Base-by-base conservation (phyloP, 2,888 invertebrate genomes). In the Apomyelois bistriatella region DNA sequence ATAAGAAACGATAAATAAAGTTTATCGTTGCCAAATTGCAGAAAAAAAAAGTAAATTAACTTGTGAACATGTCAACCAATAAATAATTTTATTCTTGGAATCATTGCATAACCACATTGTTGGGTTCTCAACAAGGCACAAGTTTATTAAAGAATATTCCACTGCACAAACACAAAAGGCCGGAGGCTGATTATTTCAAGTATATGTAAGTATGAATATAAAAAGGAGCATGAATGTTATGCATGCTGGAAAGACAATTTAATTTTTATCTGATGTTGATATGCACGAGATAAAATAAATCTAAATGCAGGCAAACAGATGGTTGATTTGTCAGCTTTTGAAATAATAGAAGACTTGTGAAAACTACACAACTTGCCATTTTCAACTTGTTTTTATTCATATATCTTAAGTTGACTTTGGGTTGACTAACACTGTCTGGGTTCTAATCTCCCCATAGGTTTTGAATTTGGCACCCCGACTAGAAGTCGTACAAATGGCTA, bases 1-100 rank as follows among this genome's bases (percentile, higher is more conserved):
- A 40, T 16, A 40, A 40, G 16, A 9, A 53, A 53, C 10, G 53
- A 57, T 42, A 53, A 32, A 47, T 51, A 17, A 52, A 51, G 12
- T 40, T 40, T 40, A 15, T 40, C 40, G 2, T 32, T 7, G 7
- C 10, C 16, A 40, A 40, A 40, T 15, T 22, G 22, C 9, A 15
- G 40, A 15, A 40, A 13, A 8, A 38, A 40, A 40, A 40, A 40
- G 40, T 40, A 40, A 40, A 40, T 40, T 15, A 40, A 40, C 40
- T 16, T 40, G 40, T 40, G 10, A 40, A 40, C 8, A 40, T 15
- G 15, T 4, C 16, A 9, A 30, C 30, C 46, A 32, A 46, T 32
- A 46, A 46, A 30, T 30, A 6, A 46, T 32, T 32, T 32, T 32
- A 7, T 10, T 9, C 9, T 32, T 13, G 4, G 13, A 32, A 9